phyloP scores from a whole-genome alignment of 2,113 vertebrate genomes.

The Psilopsiagon aurifrons region DNA sequence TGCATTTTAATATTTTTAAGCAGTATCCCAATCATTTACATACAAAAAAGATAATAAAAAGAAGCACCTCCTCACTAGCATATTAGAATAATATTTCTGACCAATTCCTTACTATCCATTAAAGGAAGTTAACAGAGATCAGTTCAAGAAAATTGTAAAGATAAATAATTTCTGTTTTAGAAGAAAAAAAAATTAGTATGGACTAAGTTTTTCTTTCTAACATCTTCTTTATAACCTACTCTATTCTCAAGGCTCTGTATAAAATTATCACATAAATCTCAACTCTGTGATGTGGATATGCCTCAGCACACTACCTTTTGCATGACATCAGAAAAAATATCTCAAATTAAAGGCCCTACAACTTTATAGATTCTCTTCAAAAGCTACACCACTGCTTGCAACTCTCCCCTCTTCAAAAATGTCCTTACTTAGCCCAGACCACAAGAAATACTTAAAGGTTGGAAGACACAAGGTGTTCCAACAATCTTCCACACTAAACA shows the following conservation, averaged over 20 bases:
- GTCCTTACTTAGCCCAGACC: background rate
- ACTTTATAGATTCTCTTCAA: background rate
- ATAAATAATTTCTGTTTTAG: background rate
- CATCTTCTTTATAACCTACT: background rate
- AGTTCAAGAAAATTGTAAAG: background rate
- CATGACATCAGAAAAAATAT: background rate
- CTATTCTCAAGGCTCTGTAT: background rate
- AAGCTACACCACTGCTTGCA: background rate
- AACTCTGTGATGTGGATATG: background rate
- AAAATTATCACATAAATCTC: background rate
- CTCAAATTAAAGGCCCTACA: background rate
- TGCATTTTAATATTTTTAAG: slow-evolving; percentile 59
- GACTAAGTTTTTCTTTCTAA: background rate
- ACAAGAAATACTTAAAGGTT: background rate
- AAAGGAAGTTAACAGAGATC: background rate
- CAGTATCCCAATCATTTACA: slow-evolving; percentile 54
- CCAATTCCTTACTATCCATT: slow-evolving; percentile 19
- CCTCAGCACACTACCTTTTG: background rate
- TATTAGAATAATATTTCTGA: slow-evolving; percentile 28
- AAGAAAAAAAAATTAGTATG: background rate
- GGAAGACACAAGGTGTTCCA: background rate
- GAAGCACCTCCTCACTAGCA: slow-evolving; percentile 46
- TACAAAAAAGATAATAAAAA: slow-evolving; percentile 9
- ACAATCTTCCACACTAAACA: background rate
- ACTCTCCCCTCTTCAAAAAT: background rate